A percentile compares a stretch with the other conserved stretches of the same genome.
Conservation (phyloP, 2,888 invertebrate genomes). For the Cephus pygmeus region DNA sequence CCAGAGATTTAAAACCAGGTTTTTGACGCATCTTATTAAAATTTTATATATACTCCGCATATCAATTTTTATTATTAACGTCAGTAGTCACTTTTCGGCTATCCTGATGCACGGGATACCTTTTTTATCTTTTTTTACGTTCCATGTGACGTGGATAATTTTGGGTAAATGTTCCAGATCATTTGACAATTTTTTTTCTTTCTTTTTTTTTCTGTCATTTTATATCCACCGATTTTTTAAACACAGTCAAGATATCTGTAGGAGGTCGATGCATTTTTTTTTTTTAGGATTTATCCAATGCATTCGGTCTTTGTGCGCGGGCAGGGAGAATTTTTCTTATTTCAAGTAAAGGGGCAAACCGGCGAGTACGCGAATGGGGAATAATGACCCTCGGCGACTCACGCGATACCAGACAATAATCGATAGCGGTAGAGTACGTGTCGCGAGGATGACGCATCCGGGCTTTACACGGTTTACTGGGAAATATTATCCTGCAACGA, state of each 20-base stretch:
- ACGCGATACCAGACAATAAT: neutral
- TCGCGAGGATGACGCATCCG: neutral
- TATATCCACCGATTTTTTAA: neutral
- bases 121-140: neutral
- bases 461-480: neutral
- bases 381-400: neutral
- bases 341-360: neutral
- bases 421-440: neutral
- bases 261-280: neutral
- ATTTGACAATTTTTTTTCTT: neutral
- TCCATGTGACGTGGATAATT: neutral
- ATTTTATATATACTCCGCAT: neutral
- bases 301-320: neutral
- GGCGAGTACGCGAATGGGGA: neutral
- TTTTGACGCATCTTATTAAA: slow-evolving; percentile 22
- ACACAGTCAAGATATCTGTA: neutral
- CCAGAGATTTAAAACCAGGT: slow-evolving; percentile 60
- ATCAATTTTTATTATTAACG: neutral
- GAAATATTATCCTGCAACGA: neutral
- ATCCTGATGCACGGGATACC: neutral
- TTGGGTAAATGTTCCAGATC: too few species aligned
- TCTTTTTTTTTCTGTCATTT: neutral
- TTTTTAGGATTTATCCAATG: neutral
- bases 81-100: neutral
- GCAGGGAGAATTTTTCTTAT: neutral